Conservation (phyloP, 2,113 vertebrate species). For the Urocolius indicus region DNA sequence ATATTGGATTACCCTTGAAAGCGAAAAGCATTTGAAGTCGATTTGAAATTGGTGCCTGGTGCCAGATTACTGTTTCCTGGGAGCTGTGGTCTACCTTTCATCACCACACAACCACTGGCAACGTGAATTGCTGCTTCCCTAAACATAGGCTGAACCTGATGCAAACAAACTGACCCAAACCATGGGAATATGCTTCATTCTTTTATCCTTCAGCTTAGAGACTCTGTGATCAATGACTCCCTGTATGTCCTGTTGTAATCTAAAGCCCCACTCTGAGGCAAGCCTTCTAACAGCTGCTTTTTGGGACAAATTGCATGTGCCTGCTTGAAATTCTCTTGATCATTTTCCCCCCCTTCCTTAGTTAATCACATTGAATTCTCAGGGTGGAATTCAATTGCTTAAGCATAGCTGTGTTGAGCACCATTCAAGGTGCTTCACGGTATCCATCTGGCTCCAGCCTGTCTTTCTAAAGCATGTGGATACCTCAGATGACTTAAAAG, state of each 20-base stretch:
- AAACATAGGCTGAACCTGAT: background rate
- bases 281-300: background rate
- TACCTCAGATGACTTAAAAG: background rate
- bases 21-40: background rate
- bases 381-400: background rate
- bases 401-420: background rate
- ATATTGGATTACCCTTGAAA: background rate
- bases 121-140: background rate
- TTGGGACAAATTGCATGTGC: background rate
- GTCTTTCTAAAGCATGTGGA: background rate
- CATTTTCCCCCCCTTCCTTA: background rate
- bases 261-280: background rate
- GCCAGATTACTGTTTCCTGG: background rate
- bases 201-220: background rate
- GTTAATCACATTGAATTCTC: slow-evolving; percentile 16
- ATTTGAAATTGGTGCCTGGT: background rate
- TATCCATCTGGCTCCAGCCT: background rate
- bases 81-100: background rate
- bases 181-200: background rate
- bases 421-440: background rate
- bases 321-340: background rate
- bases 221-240: background rate
- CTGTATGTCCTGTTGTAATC: background rate
- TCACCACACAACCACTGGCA: background rate
- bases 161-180: background rate